Conservation (phyloP, 2,888 invertebrate species). For the Tortrix viridana region DNA sequence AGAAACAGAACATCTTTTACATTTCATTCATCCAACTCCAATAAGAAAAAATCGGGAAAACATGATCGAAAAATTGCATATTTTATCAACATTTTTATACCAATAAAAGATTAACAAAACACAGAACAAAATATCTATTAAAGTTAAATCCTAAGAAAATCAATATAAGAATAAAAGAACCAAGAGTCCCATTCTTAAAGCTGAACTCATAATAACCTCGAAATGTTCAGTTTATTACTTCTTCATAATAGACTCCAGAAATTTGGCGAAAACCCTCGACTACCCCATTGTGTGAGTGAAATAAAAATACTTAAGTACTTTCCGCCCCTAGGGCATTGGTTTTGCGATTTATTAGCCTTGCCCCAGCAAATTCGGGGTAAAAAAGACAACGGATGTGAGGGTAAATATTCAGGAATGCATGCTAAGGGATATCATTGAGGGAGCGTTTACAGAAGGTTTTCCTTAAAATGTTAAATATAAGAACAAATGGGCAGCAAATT, state of each 20-base stretch:
- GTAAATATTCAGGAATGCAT: slow-evolving; percentile 25
- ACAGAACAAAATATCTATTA: too few relatives aligned
- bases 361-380: slow-evolving; percentile 33
- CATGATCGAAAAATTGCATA: too few relatives aligned
- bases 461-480: slow-evolving; percentile 2
- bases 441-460: slow-evolving; percentile 13
- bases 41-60: too few relatives aligned
- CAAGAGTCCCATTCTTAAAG: too few relatives aligned
- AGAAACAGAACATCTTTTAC: too few relatives aligned
- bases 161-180: not conserved
- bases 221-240: not conserved
- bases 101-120: too few relatives aligned
- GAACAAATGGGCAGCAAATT: too few relatives aligned
- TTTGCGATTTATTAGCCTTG: slow-evolving; percentile 28
- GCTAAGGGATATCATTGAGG: slow-evolving; percentile 28
- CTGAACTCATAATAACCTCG: too few relatives aligned
- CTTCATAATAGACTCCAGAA: slow-evolving; percentile 4
- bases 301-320: slow-evolving; percentile 30
- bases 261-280: slow-evolving; percentile 22
- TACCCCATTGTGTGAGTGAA: slow-evolving; percentile 24
- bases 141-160: not conserved
- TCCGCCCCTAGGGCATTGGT: slow-evolving; percentile 26
- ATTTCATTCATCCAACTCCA: too few relatives aligned
- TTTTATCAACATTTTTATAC: too few relatives aligned
- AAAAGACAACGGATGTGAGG: slow-evolving; percentile 23